Percentiles rank a stretch among this genome's conserved stretches.
Evolutionary conservation across 2,113 vertebrate species (phyloP).

Genomic region (Phyllopteryx taeniolatus): DNA sequence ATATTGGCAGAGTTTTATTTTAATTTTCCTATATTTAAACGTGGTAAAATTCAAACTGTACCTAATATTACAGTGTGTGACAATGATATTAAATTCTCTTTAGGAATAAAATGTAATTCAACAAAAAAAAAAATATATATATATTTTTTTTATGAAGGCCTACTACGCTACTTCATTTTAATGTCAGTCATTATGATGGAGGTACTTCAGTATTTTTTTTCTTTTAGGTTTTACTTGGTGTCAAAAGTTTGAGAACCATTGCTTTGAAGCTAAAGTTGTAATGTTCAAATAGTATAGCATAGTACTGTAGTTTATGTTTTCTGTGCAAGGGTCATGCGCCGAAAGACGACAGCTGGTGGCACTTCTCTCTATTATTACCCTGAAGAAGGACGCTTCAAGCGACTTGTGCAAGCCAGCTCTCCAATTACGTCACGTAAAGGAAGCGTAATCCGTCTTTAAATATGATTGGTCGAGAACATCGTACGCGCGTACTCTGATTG

Average conservation of each 20-base stretch:
- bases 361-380: slow-evolving; percentile 31
- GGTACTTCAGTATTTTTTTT: neutral
- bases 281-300: neutral
- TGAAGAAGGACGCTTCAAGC: slow-evolving; percentile 3
- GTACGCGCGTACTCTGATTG: slow-evolving; percentile 30
- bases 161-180: too few species aligned
- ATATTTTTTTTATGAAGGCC: too few species aligned
- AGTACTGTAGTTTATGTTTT: neutral
- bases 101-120: too few species aligned
- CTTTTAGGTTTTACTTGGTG: neutral
- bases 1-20: too few species aligned
- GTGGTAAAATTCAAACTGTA: too few species aligned
- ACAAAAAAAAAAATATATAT: too few species aligned
- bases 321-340: neutral
- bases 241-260: neutral
- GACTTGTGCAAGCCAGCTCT: slow-evolving; percentile 21
- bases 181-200: too few species aligned
- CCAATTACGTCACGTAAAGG: slow-evolving; percentile 18
- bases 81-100: too few species aligned
- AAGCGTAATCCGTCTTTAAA: neutral
- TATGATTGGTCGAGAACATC: slow-evolving; percentile 31
- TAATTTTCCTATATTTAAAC: too few species aligned
- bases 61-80: too few species aligned
- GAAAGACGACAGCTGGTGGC: slow-evolving; percentile 42
- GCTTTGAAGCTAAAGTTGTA: neutral